Percentiles rank a stretch among this genome's conserved stretches.
phyloP scores from a whole-genome alignment of 2,888 invertebrate species.

The Didymodactylos carnosus region DNA sequence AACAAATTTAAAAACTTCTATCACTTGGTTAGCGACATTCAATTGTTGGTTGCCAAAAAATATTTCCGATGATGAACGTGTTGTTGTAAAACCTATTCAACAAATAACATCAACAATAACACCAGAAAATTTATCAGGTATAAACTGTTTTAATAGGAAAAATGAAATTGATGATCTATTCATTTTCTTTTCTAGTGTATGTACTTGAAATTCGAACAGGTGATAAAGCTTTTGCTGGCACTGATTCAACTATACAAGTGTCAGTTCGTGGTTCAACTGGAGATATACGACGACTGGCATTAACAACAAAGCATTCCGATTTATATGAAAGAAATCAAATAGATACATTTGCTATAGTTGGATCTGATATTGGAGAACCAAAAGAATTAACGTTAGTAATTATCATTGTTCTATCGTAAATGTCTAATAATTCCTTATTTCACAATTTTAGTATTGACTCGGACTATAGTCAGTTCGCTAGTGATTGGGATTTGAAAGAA shows the following conservation, averaged over 20 bases:
- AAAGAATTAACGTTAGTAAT: not conserved
- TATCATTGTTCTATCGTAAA: not conserved
- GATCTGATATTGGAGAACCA: not conserved
- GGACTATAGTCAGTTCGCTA: not conserved
- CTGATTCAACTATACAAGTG: not conserved
- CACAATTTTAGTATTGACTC: not conserved
- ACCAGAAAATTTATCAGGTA: not conserved
- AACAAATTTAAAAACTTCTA: not conserved
- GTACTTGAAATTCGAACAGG: not conserved
- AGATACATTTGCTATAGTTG: not conserved
- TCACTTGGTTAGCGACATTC: not conserved
- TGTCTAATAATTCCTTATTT: not conserved
- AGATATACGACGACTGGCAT: not conserved
- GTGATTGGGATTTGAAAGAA: not conserved
- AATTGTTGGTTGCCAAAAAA: not conserved
- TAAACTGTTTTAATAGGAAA: not conserved
- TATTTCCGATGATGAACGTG: not conserved
- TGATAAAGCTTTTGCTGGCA: not conserved
- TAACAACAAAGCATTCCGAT: not conserved
- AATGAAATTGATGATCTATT: not conserved
- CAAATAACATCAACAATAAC: not conserved
- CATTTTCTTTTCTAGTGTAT: not conserved
- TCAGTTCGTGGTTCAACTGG: not conserved
- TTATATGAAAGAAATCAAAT: not conserved
- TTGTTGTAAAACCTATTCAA: not conserved